These are phyloP conservation scores for Drosophila orosa DNA, from an alignment of 1,140 invertebrate species.

Conservation along the genomic window DNA sequence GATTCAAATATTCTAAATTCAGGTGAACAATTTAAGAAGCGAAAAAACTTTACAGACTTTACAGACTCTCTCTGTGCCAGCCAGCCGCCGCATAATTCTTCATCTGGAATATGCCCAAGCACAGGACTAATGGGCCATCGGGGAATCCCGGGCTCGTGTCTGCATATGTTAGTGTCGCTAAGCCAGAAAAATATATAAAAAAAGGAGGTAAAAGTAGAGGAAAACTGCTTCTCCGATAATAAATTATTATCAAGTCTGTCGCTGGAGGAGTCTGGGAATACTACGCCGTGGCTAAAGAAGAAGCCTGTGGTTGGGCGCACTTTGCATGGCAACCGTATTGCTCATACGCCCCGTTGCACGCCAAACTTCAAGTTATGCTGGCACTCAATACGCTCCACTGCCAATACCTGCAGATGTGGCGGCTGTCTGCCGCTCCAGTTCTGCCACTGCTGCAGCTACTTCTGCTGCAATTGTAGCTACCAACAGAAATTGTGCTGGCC, in stretches of 20 bases:
- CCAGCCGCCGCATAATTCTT: conserved; percentile 69
- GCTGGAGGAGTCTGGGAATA: conserved; percentile 24
- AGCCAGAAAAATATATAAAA: conserved; percentile 7
- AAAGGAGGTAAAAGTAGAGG: neutral
- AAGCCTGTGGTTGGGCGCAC: conserved; percentile 28
- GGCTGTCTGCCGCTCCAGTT: conserved; percentile 30
- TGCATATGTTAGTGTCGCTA: conserved; percentile 58
- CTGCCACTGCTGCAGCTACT: conserved; percentile 46
- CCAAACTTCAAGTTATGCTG: conserved; percentile 52
- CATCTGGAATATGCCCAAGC: conserved; percentile 74
- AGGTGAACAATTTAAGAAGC: conserved; percentile 14
- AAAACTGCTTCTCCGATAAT: conserved; percentile 60
- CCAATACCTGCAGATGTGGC: conserved; percentile 58
- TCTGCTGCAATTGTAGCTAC: conserved; percentile 51
- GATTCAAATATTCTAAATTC: conserved; percentile 8
- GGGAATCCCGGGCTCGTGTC: conserved; percentile 57
- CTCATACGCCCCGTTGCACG: conserved; percentile 74
- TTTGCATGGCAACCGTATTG: conserved; percentile 69
- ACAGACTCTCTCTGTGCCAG: too few species aligned
- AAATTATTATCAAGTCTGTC: conserved; percentile 82
- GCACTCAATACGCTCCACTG: conserved; percentile 70
- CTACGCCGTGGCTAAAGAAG: conserved; percentile 5
- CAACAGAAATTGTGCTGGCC: conserved; percentile 18
- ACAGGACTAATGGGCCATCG: conserved; percentile 72
- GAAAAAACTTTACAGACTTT: conserved; percentile 33